Conservation (phyloP, 2,888 invertebrate genomes). For the Dromius quadrimaculatus region DNA sequence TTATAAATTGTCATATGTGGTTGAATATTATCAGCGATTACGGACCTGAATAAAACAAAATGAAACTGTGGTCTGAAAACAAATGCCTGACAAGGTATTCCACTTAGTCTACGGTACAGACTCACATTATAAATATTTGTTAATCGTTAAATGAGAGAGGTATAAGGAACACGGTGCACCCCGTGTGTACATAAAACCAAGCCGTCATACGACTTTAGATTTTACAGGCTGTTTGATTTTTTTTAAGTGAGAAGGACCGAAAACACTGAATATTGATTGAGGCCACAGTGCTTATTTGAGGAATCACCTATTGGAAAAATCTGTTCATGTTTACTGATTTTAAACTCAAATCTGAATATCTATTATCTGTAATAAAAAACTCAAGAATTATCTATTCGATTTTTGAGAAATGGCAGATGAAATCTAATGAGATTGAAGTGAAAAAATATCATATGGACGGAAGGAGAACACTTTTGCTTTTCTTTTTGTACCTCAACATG, state of each 20-base stretch:
- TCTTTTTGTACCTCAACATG: too few species aligned
- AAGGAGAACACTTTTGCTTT: too few species aligned
- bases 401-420: too few species aligned
- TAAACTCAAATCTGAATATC: too few species aligned
- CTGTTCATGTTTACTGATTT: constrained; percentile 5
- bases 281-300: not conserved
- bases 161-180: not conserved
- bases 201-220: not conserved
- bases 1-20: not conserved
- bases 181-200: constrained; percentile 10
- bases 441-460: too few species aligned
- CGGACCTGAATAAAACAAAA: constrained; percentile 61
- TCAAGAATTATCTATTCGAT: too few species aligned
- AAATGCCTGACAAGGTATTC: constrained; percentile 65
- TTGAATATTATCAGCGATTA: constrained; percentile 2
- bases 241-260: not conserved
- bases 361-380: too few species aligned
- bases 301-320: constrained; percentile 2
- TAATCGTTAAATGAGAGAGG: constrained; percentile 61
- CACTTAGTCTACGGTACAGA: constrained; percentile 60
- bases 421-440: too few species aligned
- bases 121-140: constrained; percentile 65
- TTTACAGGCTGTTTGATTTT: constrained; percentile 2
- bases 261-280: not conserved
- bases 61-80: constrained; percentile 63